These are phyloP conservation scores for Acronicta alni DNA, from an alignment of 2,888 invertebrate genomes.

Conservation along the genomic window DNA sequence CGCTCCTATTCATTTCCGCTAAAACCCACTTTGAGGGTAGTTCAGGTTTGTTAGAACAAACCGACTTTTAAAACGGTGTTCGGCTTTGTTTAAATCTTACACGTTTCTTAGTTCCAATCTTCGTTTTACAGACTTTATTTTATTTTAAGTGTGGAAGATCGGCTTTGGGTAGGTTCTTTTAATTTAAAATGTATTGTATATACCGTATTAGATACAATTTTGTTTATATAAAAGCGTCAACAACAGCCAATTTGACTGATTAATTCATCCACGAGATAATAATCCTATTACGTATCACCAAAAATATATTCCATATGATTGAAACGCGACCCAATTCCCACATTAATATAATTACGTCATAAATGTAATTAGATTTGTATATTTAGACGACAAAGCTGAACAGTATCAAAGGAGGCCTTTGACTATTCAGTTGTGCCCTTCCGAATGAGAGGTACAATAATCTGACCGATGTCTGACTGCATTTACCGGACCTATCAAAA, in stretches of 20 bases:
- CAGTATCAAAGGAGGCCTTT: slow-evolving; percentile 76
- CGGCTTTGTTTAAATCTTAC: slow-evolving; percentile 55
- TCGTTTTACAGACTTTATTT: slow-evolving; percentile 21
- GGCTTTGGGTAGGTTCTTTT: slow-evolving; percentile 16
- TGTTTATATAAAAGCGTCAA: background rate
- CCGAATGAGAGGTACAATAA: slow-evolving; percentile 67
- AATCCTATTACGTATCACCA: slow-evolving; percentile 44
- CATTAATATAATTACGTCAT: slow-evolving; percentile 60
- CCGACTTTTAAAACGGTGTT: slow-evolving; percentile 60
- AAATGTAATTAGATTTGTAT: slow-evolving; percentile 60
- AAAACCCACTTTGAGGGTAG: slow-evolving; percentile 71
- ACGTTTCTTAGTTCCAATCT: slow-evolving; percentile 44
- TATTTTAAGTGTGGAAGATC: slow-evolving; percentile 28
- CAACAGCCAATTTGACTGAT: slow-evolving; percentile 15
- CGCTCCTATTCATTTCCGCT: slow-evolving; percentile 78
- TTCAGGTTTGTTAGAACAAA: slow-evolving; percentile 64
- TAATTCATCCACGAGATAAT: slow-evolving; percentile 36
- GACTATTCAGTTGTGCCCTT: slow-evolving; percentile 73
- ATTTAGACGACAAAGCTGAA: slow-evolving; percentile 50
- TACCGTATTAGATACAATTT: background rate
- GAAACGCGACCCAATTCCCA: slow-evolving; percentile 44
- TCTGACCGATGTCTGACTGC: slow-evolving; percentile 66
- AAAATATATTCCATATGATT: slow-evolving; percentile 47
- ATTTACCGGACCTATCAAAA: slow-evolving; percentile 71
- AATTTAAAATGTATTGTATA: slow-evolving; percentile 8